A percentile compares a stretch with the other conserved stretches of the same genome.
phyloP scores from a whole-genome alignment of 2,113 vertebrate genomes.

The Typhlomys cinereus region DNA sequence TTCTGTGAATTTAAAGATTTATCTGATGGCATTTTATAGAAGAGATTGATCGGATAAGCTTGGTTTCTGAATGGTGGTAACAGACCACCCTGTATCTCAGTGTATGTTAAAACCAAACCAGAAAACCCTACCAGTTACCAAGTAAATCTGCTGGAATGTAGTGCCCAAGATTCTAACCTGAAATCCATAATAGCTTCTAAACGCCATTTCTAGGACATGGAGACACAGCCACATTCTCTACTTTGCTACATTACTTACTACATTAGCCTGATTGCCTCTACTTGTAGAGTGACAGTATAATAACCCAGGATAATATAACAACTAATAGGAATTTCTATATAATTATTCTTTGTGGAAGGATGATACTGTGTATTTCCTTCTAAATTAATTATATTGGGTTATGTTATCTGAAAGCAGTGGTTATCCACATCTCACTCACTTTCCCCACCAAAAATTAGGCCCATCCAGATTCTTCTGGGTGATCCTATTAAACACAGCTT shows the following conservation, averaged over 20 bases:
- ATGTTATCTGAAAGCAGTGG: not conserved
- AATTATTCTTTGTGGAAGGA: not conserved
- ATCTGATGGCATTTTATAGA: not conserved
- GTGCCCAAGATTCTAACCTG: not conserved
- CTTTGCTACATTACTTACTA: not conserved
- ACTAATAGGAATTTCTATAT: not conserved
- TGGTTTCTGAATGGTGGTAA: not conserved
- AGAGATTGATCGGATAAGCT: not conserved
- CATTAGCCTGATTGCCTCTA: not conserved
- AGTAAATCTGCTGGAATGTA: not conserved
- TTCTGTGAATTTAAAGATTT: not conserved
- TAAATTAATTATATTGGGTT: not conserved
- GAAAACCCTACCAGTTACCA: not conserved
- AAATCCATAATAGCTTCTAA: not conserved
- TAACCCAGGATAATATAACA: not conserved
- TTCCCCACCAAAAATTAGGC: slow-evolving; percentile 98
- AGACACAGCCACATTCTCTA: not conserved
- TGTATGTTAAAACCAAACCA: not conserved
- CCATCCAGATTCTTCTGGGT: slow-evolving; percentile 88
- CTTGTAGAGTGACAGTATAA: not conserved
- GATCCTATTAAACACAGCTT: slow-evolving; percentile 93
- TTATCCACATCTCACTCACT: slow-evolving; percentile 87
- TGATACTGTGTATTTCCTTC: not conserved
- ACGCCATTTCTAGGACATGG: rapidly evolving
- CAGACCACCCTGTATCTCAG: not conserved